Conservation (phyloP, 2,797 vertebrate species). For the Hippoglossus hippoglossus region DNA sequence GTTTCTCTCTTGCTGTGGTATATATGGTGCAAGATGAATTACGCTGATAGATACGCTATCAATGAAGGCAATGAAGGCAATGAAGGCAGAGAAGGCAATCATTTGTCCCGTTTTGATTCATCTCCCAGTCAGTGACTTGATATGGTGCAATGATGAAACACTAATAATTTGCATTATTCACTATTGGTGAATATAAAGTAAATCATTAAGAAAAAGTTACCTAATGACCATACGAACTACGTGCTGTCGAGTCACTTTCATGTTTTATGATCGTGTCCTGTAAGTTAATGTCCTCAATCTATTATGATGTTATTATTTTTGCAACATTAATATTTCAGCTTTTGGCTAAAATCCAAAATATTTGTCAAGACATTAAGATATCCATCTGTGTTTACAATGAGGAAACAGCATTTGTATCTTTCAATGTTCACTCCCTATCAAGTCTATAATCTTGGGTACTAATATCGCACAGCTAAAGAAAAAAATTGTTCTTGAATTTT, state of each 20-base stretch:
- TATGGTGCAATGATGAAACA: conserved; percentile 22
- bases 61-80: background rate
- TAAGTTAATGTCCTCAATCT: background rate
- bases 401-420: conserved; percentile 20
- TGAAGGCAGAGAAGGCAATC: conserved; percentile 11
- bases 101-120: conserved; percentile 35
- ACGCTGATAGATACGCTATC: conserved; percentile 27
- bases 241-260: background rate
- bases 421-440: conserved; percentile 8
- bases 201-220: background rate
- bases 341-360: background rate
- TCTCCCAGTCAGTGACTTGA: conserved; percentile 15
- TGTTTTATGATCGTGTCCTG: conserved; percentile 10
- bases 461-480: conserved; percentile 24
- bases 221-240: background rate
- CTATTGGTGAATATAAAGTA: conserved; percentile 10
- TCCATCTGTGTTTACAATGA: conserved; percentile 25
- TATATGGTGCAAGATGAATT: conserved; percentile 50
- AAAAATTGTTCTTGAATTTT: conserved; percentile 26
- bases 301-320: background rate
- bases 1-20: conserved; percentile 20
- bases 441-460: conserved; percentile 5
- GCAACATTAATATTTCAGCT: background rate
- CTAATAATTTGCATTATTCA: conserved; percentile 6
- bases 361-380: conserved; percentile 15